These are phyloP conservation scores for Macrochelys suwanniensis DNA, from an alignment of 2,797 vertebrate genomes.

Conservation along the genomic window DNA sequence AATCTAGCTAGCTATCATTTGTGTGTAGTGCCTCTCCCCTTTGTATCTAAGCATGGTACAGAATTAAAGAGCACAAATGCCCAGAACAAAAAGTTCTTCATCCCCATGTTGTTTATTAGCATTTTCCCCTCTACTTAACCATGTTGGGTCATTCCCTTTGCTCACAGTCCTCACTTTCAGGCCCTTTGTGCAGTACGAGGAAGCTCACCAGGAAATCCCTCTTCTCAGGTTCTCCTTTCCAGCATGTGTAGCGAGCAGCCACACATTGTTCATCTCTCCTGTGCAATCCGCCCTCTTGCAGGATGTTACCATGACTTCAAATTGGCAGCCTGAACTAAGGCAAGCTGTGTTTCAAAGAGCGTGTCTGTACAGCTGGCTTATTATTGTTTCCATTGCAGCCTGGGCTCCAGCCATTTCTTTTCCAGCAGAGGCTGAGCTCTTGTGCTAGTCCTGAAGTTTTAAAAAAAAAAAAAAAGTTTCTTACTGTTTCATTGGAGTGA, in stretches of 20 bases:
- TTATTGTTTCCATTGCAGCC: background rate
- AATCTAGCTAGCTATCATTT: background rate
- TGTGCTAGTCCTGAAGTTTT: background rate
- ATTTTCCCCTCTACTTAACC: background rate
- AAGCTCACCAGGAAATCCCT: background rate
- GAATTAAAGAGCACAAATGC: background rate
- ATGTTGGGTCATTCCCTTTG: rapidly evolving
- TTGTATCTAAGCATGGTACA: background rate
- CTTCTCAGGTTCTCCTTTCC: background rate
- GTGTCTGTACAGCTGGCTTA: background rate
- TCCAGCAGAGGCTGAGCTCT: background rate
- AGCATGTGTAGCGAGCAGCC: background rate
- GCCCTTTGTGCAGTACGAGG: background rate
- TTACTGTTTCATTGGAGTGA: background rate
- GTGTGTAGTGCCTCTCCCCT: background rate
- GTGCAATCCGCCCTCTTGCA: background rate
- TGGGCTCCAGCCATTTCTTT: background rate
- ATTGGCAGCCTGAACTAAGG: background rate
- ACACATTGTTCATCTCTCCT: background rate
- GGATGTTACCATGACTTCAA: slow-evolving; percentile 26
- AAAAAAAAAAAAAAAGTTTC: background rate
- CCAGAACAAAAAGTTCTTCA: rapidly evolving
- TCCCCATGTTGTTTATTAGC: rapidly evolving
- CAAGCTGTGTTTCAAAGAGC: slow-evolving; percentile 12
- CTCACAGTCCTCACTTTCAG: background rate